These are phyloP conservation scores for Osmoderma eremita DNA, from an alignment of 2,888 invertebrate genomes.

Conservation along the genomic window DNA sequence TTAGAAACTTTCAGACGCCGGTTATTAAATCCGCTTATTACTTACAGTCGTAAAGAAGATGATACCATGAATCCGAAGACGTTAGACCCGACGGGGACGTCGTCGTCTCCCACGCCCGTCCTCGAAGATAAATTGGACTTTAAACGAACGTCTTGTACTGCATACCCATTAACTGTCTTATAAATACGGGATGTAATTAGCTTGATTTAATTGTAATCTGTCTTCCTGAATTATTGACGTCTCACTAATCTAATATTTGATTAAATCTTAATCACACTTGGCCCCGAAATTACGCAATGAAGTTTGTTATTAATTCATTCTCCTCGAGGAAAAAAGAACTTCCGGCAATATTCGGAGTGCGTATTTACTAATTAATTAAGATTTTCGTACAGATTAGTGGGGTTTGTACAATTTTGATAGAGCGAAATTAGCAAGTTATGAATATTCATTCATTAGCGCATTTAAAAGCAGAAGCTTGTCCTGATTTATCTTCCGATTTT, in stretches of 20 bases:
- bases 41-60: constrained; percentile 40
- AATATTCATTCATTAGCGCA: no score
- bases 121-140: constrained; percentile 50
- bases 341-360: constrained; percentile 12
- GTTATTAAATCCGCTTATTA: constrained; percentile 54
- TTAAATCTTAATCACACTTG: constrained; percentile 35
- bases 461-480: no score
- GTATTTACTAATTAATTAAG: constrained; percentile 24
- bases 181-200: constrained; percentile 49
- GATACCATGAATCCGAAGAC: constrained; percentile 39
- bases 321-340: neutral
- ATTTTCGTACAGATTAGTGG: neutral
- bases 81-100: constrained; percentile 27
- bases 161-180: constrained; percentile 47
- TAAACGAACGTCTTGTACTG: constrained; percentile 48
- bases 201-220: constrained; percentile 47
- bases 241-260: constrained; percentile 40
- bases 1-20: constrained; percentile 50
- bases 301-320: constrained; percentile 32
- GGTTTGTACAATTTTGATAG: no score
- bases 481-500: no score
- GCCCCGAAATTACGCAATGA: constrained; percentile 24
- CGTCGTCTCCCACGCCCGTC: constrained; percentile 35
- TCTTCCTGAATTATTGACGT: constrained; percentile 40
- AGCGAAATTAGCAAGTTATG: no score